Base-by-base conservation (phyloP, 2,888 invertebrate genomes). In the Hipparchia sbordonii region DNA sequence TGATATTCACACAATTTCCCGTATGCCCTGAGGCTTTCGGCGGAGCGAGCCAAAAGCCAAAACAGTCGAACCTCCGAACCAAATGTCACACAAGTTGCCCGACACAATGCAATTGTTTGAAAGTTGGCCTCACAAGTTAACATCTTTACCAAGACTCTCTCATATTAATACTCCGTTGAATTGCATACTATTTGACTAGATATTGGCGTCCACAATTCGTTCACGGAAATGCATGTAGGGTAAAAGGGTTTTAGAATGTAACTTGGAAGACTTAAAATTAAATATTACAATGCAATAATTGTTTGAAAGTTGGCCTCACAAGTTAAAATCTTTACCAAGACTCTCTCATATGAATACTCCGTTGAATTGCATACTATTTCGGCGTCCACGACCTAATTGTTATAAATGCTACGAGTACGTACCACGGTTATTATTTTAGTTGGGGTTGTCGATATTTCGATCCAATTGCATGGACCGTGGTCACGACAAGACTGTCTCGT, bases 81-180 rank as follows among this genome's bases (percentile, higher is more conserved):
- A 60, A 68, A 59, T 60, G 68, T 60, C 48, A 59, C 68, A 60
- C 23, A 48, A 51, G 65, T 65, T 65, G 33, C 6, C 33, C 33
- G 52, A 68, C 68, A 59, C 33, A 59, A 59, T 68, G 59, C 59
- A 59, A 68, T 59, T 68, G 68, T 68, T 59, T 68, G 68, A 68
- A 67, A 59, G 13, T 51, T 57, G 1, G 39, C 39, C 39, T 39
- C 39, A 4, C 39, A 67, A 59, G 13, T 51, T 57, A 56, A n/a
- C 39, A 56, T 63, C 51, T 62, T 13, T 33, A 46, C 8, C 45
- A 67, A 66, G 45, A 46, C 46, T 52, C 33, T 33, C 33, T 51
- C 52, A 51, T 12, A 12, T 12, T 6, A 65, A 46, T 39, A 39
- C 39, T 39, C 0, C 5, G n/a, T 45, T 61, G 2, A 60, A 60